Evolutionary conservation across 2,113 vertebrate species (phyloP), one percentile per base, ranked within the genome.

Genomic region (Chamaea fasciata): DNA sequence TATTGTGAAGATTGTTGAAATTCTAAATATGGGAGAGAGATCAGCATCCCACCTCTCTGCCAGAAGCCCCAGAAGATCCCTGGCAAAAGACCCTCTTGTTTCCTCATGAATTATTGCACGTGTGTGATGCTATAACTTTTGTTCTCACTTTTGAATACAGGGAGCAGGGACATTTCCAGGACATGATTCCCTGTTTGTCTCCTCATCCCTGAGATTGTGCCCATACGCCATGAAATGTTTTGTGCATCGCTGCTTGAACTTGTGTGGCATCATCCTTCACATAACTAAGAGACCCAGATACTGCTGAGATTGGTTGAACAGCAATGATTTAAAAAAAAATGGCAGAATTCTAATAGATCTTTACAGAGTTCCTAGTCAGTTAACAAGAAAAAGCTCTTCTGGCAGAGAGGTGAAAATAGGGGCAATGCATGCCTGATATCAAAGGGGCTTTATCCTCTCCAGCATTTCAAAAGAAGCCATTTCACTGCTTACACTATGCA

Each of bases 401-500:
- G 85, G 69, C 46, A 68, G 84, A 83, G 65, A 93, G 30, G 67
- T 87, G 47, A 89, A 96, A 96, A 88, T 70, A 93, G 77, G 19
- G 56, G 73, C 46, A 87, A 62, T 33, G 67, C 33, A 75, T 44
- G 12, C 56, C 31, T 82, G 64, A 13, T 94, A 89, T 93, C 76
- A 96, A 92, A 96, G 62, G 49, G 64, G 49, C 9, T 87, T 94
- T 87, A 63, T 81, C 42, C 10, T 87, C 59, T 68, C 33, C 84
- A 65, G 39, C 75, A 84, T 95, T 97, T 97, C 88, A 95, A 96
- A 97, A 87, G 69, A 84, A 92, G 21, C 18, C 37, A 75, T 96
- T 97, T 95, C 91, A 89, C 73, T 92, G 42, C 70, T 82, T 79
- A 53, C 49, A 52, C 18, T 71, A 42, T 20, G 12, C 60, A 69